Base-by-base conservation (phyloP, 2,797 vertebrate genomes). In the Neopelma chrysocephalum region DNA sequence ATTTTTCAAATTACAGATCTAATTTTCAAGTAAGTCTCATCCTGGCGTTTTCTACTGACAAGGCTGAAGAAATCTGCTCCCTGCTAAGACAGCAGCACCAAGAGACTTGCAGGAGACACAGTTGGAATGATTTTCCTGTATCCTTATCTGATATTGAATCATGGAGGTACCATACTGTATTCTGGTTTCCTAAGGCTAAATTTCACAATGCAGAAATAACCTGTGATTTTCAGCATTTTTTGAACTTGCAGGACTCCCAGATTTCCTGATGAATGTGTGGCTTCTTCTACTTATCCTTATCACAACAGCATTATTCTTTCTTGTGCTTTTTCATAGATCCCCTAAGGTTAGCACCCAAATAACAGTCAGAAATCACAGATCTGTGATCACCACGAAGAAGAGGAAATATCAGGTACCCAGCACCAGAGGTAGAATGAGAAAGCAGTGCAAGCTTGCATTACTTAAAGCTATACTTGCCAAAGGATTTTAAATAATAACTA, bases 1-100 rank as follows among this genome's bases (percentile, higher is more conserved):
- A 50, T 47, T 60, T 91, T 71, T 71, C 84, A 48, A 90, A 89
- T 64, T 27, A 36, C 69, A 65, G 77, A 15, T 85, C 91, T 81
- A 40, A 40, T 76, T 93, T 76, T 54, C 88, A 50, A 86, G 15
- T 53, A 10, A 56, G 38, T 43, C 88, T 82, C 11, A 51, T 87
- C 60, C 81, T 73, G 93, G 90, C 76, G 66, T 82, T 91, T 90
- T 78, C 65, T 42, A 50, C 82, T 88, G 76, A 86, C 80, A 86
- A 62, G 54, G 80, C 82, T 69, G 62, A 82, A 76, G 76, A 91
- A 93, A 89, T 60, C 34, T 6, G 12, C 57, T 57, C 66, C 81
- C 48, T 1, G 2, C 62, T 82, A 40, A 65, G 82, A 32, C 27
- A 64, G 53, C 56, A 68, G 71, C 32, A 34, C 47, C 31, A 5